Conservation (phyloP, 2,888 invertebrate genomes). For the Agrotis clavis region DNA sequence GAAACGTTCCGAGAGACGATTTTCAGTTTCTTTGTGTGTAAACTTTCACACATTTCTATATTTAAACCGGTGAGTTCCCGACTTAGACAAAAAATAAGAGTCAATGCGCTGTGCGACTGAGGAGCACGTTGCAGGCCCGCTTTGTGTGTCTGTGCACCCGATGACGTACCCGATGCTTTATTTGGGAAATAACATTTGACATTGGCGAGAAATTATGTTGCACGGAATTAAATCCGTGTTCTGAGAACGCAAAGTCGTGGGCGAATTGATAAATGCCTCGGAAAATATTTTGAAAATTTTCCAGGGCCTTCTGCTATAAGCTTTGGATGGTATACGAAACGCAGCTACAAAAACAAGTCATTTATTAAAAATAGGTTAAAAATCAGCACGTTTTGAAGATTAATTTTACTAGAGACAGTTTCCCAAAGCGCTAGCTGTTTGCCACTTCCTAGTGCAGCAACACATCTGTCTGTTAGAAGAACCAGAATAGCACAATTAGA, state of each 20-base stretch:
- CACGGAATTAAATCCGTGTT: slow-evolving; percentile 35
- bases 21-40: slow-evolving; percentile 83
- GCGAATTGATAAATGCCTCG: slow-evolving; percentile 1
- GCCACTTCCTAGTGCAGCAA: no score
- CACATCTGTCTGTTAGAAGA: no score
- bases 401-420: no score
- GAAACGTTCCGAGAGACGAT: slow-evolving; percentile 67
- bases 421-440: no score
- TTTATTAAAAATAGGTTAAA: no score
- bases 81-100: slow-evolving; percentile 66
- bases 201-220: slow-evolving; percentile 59
- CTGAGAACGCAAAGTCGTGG: slow-evolving; percentile 21
- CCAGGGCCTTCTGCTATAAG: not conserved
- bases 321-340: not conserved
- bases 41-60: slow-evolving; percentile 70
- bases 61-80: slow-evolving; percentile 59
- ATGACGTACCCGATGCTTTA: slow-evolving; percentile 50
- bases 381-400: no score
- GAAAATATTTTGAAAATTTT: not conserved
- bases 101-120: slow-evolving; percentile 73
- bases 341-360: not conserved
- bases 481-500: no score
- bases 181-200: slow-evolving; percentile 63
- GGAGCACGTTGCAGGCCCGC: slow-evolving; percentile 60
- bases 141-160: slow-evolving; percentile 61